phyloP scores from a whole-genome alignment of 1,140 invertebrate genomes.

The Apis cerana region DNA sequence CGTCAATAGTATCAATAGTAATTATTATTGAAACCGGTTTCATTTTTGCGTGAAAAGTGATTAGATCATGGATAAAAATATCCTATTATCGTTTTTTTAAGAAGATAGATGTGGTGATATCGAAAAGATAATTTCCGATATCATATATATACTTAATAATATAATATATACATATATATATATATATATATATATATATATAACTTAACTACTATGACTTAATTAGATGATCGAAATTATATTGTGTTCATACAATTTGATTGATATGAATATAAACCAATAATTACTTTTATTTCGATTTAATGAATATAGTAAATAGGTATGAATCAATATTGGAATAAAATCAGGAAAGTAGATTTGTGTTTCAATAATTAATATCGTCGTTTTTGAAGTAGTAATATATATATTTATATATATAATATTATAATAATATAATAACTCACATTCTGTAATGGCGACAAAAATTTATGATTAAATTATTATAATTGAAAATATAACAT shows the following conservation, averaged over 20 bases:
- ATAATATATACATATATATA: no score
- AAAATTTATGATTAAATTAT: neutral
- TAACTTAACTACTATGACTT: no score
- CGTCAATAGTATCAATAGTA: neutral
- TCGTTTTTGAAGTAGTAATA: no score
- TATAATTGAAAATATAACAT: neutral
- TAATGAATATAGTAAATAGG: neutral
- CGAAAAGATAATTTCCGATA: neutral
- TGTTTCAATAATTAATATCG: neutral
- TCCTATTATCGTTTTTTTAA: constrained; percentile 21
- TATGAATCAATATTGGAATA: neutral
- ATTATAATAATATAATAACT: no score
- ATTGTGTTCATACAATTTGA: neutral
- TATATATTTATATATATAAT: no score
- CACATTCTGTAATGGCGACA: neutral
- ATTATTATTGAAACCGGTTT: constrained; percentile 65
- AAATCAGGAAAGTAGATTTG: neutral
- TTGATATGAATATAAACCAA: neutral
- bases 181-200: no score
- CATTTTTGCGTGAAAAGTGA: constrained; percentile 43
- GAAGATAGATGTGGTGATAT: no score
- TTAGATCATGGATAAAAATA: constrained; percentile 62
- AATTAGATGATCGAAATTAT: neutral
- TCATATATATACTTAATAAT: no score
- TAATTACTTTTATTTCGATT: neutral